Percentiles rank a stretch among this genome's conserved stretches.
Evolutionary conservation across 2,888 invertebrate genomes (phyloP).

Genomic region (Chydorus sphaericus): DNA sequence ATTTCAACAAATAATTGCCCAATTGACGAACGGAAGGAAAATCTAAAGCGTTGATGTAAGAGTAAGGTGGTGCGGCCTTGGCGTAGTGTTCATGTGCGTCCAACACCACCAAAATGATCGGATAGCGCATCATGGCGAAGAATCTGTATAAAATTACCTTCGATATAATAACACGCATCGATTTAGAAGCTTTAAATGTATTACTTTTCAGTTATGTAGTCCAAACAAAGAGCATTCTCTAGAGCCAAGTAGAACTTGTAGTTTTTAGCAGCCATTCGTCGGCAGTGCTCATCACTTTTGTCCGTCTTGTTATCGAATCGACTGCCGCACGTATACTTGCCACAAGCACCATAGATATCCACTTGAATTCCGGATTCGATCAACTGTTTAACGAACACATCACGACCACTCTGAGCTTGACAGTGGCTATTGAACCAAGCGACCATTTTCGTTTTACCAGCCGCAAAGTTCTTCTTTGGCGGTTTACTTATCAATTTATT

Average conservation of each 20-base stretch:
- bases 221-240: slow-evolving; percentile 1
- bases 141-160: too few species aligned
- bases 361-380: slow-evolving; percentile 15
- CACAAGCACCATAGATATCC: slow-evolving; percentile 17
- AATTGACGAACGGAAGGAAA: slow-evolving; percentile 75
- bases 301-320: too few species aligned
- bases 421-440: slow-evolving; percentile 19
- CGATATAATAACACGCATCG: too few species aligned
- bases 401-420: slow-evolving; percentile 14
- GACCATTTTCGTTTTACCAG: slow-evolving; percentile 13
- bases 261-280: not conserved
- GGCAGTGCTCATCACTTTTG: slow-evolving; percentile 1
- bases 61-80: slow-evolving; percentile 70
- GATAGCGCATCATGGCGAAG: too few species aligned
- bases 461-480: slow-evolving; percentile 6
- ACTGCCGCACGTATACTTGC: slow-evolving; percentile 9
- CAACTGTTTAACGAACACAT: slow-evolving; percentile 17
- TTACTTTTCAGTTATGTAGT: slow-evolving; percentile 5
- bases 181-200: too few species aligned
- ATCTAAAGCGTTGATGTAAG: slow-evolving; percentile 91
- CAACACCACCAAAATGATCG: too few species aligned
- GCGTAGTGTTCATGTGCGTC: slow-evolving; percentile 82
- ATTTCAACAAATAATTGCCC: slow-evolving; percentile 65
- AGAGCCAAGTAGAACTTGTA: slow-evolving; percentile 7
- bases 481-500: too few species aligned